Base-by-base conservation (phyloP, 2,113 vertebrate species). In the Cathartes aura region DNA sequence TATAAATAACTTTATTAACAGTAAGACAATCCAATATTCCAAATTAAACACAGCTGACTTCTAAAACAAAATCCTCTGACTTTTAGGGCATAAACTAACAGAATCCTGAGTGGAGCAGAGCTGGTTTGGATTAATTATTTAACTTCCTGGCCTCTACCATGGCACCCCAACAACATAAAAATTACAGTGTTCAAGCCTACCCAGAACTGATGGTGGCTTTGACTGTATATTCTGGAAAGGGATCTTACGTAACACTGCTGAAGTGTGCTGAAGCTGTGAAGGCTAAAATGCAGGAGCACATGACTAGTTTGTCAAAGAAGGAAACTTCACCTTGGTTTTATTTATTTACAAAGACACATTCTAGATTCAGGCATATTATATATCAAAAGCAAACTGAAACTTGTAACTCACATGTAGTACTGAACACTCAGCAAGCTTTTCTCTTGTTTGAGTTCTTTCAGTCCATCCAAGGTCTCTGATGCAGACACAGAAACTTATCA, bases 341-440 rank as follows among this genome's bases (percentile, higher is more conserved):
- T 62, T 95, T 96, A 96, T 89, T 96, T 94, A 95, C 60, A 82
- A 55, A 82, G 87, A 75, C 1, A 1, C 40, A 48, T n/a, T 56
- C 60, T 64, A 72, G 40, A 87, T 27, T 48, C 40, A 67, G 78
- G 38, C 18, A 73, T 64, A 89, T 82, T 47, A 80, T 50, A 40
- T 80, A 79, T 30, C 86, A 93, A 96, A 89, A 91, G 84, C 43
- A 96, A 93, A 92, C 36, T 56, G 66, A 86, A 94, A 86, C 87
- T 90, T 66, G 16, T 42, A 63, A 88, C 50, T 93, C 47, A 21
- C 48, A 73, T 7, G 0, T 11, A 72, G 58, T 34, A 64, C 68
- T n/a, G 27, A 95, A 59, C 18, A 29, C 36, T 38, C 15, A 47
- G 66, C 0, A 2, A 67, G 10, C 21, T 68, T 48, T 40, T 52